phyloP scores from a whole-genome alignment of 2,113 vertebrate genomes.

The Ictalurus furcatus region DNA sequence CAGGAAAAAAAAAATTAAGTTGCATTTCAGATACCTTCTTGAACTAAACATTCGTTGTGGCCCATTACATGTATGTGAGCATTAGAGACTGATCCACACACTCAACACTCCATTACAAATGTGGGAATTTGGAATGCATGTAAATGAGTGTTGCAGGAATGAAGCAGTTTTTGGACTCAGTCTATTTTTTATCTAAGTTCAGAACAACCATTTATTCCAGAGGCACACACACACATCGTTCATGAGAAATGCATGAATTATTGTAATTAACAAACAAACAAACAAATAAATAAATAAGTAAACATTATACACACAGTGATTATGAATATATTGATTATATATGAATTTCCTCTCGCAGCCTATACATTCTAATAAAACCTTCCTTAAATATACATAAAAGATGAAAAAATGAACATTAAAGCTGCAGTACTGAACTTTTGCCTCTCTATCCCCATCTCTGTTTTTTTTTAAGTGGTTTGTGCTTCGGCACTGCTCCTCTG shows the following conservation, averaged over 20 bases:
- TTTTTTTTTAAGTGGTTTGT: too few species aligned
- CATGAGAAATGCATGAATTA: background rate
- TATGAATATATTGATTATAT: background rate
- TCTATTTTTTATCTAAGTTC: slow-evolving; percentile 1
- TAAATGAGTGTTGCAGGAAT: background rate
- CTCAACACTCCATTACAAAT: background rate
- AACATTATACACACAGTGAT: background rate
- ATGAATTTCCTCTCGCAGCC: background rate
- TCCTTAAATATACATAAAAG: background rate
- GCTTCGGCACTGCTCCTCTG: too few species aligned
- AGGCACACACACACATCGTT: background rate
- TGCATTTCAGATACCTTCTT: slow-evolving; percentile 32
- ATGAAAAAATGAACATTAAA: background rate
- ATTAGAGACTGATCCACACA: background rate
- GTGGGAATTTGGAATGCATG: background rate
- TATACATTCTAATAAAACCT: background rate
- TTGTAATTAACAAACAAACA: background rate
- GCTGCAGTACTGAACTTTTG: too few species aligned
- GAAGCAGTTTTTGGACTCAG: background rate
- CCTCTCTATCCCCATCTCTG: too few species aligned
- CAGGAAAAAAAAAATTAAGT: background rate
- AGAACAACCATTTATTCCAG: background rate
- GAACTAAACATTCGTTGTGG: background rate
- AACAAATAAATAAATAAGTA: too few species aligned
- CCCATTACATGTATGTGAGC: background rate